phyloP scores from a whole-genome alignment of 37 sponge, comb jelly and placozoan species.

The Hormiphora californensis region DNA sequence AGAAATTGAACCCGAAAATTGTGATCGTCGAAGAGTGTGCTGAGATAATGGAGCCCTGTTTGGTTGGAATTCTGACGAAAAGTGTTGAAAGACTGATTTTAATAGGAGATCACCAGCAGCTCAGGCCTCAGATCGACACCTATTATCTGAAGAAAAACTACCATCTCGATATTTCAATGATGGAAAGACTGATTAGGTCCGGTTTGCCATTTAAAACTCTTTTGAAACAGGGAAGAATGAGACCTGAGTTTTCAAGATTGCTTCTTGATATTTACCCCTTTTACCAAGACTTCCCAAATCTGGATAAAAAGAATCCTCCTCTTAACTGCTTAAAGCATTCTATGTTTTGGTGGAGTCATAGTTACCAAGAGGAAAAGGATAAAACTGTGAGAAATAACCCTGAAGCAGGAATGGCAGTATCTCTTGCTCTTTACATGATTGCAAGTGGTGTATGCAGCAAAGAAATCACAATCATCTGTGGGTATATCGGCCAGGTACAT shows the following conservation, averaged over 20 bases:
- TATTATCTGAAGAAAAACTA: constrained; percentile 69
- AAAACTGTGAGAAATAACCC: constrained; percentile 52
- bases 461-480: constrained; percentile 75
- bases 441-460: constrained; percentile 64
- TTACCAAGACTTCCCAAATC: not conserved
- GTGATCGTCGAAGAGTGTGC: constrained; percentile 92
- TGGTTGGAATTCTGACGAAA: constrained; percentile 71
- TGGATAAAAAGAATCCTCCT: not conserved
- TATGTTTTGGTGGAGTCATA: constrained; percentile 40
- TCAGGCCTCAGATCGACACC: constrained; percentile 76
- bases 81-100: constrained; percentile 82
- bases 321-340: not conserved
- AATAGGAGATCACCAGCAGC: constrained; percentile 94
- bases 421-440: constrained; percentile 64
- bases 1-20: constrained; percentile 68
- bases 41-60: constrained; percentile 84
- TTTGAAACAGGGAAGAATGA: constrained; percentile 80
- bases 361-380: not conserved
- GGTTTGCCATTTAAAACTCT: constrained; percentile 70
- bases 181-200: constrained; percentile 72
- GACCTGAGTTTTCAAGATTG: constrained; percentile 73
- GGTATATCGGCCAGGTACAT: constrained; percentile 71
- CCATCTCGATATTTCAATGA: constrained; percentile 79
- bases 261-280: constrained; percentile 44
- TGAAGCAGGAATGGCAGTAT: constrained; percentile 67